Percentiles rank a stretch among this genome's conserved stretches.
phyloP scores from a whole-genome alignment of 1,140 invertebrate genomes.

The Listronotus oregonensis region DNA sequence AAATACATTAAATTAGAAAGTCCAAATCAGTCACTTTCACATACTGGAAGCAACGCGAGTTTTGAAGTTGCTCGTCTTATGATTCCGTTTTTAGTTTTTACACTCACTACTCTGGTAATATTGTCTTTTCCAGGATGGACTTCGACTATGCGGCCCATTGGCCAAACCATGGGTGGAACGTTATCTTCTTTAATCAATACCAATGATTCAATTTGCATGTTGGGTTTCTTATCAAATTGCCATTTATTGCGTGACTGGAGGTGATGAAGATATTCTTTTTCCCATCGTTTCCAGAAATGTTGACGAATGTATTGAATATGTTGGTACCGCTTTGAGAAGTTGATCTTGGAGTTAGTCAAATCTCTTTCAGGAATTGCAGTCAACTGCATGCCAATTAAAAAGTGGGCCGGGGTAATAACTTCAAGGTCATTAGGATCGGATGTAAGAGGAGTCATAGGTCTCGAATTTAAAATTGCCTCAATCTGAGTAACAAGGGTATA shows the following conservation, averaged over 20 bases:
- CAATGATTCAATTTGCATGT: constrained; percentile 16
- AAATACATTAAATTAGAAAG: too few species aligned
- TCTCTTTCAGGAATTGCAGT: constrained; percentile 48
- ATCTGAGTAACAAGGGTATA: constrained; percentile 44
- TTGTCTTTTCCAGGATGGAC: constrained; percentile 50
- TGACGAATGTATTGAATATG: constrained; percentile 40
- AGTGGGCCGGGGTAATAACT: constrained; percentile 51
- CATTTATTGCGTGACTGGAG: constrained; percentile 42
- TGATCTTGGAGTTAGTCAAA: constrained; percentile 25
- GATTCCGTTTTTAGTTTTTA: constrained; percentile 23
- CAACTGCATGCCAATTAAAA: constrained; percentile 48
- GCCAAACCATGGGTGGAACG: constrained; percentile 41
- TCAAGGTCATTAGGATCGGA: constrained; percentile 43
- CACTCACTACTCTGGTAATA: constrained; percentile 46
- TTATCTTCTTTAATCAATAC: constrained; percentile 40
- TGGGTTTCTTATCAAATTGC: background rate
- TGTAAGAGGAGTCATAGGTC: constrained; percentile 33
- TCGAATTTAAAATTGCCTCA: constrained; percentile 49
- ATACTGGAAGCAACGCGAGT: background rate
- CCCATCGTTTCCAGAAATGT: constrained; percentile 46
- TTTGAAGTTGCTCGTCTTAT: too few species aligned
- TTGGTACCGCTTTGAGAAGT: constrained; percentile 40
- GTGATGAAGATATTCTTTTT: constrained; percentile 40
- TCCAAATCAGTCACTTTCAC: too few species aligned
- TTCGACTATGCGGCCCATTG: constrained; percentile 46